phyloP scores from a whole-genome alignment of 23 tunicate genomes.

The Ciona savignyi region DNA sequence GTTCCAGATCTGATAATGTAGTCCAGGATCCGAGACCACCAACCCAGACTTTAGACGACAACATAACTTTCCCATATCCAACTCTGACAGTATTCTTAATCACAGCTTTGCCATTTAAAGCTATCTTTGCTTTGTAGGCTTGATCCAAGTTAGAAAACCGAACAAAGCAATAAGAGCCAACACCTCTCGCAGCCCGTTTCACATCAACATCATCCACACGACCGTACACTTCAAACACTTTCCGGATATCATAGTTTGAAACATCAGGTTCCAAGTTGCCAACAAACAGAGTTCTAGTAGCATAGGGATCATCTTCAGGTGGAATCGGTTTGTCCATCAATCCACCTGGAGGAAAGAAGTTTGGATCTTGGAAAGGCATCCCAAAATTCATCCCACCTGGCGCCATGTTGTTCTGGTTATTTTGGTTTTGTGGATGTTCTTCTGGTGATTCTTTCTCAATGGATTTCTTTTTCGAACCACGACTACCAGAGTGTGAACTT shows the following conservation, averaged over 20 bases:
- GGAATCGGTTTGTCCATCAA: constrained; percentile 76
- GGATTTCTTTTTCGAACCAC: background rate
- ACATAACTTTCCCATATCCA: constrained; percentile 94
- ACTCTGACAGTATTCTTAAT: constrained; percentile 59
- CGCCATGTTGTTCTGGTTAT: background rate
- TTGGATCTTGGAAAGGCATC: constrained; percentile 8
- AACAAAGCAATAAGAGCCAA: constrained; percentile 64
- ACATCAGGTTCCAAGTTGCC: constrained; percentile 87
- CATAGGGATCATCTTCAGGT: constrained; percentile 96
- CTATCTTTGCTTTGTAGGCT: constrained; percentile 95
- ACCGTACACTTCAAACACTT: constrained; percentile 58
- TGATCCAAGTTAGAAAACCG: constrained; percentile 78
- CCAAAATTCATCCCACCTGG: background rate
- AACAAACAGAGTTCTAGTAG: constrained; percentile 88
- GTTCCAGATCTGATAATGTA: constrained; percentile 48
- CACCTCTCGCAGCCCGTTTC: constrained; percentile 56
- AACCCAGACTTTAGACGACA: constrained; percentile 81
- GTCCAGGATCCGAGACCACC: constrained; percentile 98
- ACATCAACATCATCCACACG: constrained; percentile 73
- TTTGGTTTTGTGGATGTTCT: background rate
- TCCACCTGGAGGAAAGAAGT: constrained; percentile 14
- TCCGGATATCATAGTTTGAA: constrained; percentile 34
- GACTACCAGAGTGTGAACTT: no score
- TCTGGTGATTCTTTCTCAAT: no score
- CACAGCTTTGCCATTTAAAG: constrained; percentile 81